phyloP scores from a whole-genome alignment of 2,888 invertebrate genomes.

The Ophion obscuratus region DNA sequence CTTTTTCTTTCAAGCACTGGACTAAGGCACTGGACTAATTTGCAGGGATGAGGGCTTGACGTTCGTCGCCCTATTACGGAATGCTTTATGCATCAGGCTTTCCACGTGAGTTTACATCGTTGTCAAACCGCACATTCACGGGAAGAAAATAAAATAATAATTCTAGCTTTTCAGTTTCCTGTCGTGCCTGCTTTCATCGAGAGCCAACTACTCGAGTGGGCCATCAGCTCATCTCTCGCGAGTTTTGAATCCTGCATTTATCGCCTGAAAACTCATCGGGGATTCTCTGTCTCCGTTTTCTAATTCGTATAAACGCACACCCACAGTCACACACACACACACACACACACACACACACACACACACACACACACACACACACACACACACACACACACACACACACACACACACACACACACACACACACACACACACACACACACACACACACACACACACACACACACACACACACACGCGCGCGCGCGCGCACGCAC shows the following conservation, averaged over 20 bases:
- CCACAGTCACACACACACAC: neutral
- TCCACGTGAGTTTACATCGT: slow-evolving; percentile 49
- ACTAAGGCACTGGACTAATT: neutral
- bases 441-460: neutral
- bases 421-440: neutral
- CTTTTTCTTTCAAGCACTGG: neutral
- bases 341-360: neutral
- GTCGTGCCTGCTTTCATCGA: slow-evolving; percentile 16
- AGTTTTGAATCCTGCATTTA: slow-evolving; percentile 44
- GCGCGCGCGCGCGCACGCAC: neutral
- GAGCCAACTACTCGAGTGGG: slow-evolving; percentile 29
- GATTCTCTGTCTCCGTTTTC: slow-evolving; percentile 39
- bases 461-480: neutral
- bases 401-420: neutral
- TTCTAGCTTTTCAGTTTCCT: slow-evolving; percentile 18
- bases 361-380: neutral
- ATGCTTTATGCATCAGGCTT: slow-evolving; percentile 21
- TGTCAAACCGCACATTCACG: slow-evolving; percentile 25
- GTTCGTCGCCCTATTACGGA: neutral
- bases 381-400: neutral
- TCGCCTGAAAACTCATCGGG: slow-evolving; percentile 16
- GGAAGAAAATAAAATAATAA: neutral
- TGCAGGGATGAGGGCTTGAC: neutral
- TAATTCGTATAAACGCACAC: slow-evolving; percentile 10
- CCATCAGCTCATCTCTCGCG: slow-evolving; percentile 46